Evolutionary conservation across 2,113 vertebrate species (phyloP), one percentile per base, ranked within the genome.

Genomic region (Pogonocichla stellata): DNA sequence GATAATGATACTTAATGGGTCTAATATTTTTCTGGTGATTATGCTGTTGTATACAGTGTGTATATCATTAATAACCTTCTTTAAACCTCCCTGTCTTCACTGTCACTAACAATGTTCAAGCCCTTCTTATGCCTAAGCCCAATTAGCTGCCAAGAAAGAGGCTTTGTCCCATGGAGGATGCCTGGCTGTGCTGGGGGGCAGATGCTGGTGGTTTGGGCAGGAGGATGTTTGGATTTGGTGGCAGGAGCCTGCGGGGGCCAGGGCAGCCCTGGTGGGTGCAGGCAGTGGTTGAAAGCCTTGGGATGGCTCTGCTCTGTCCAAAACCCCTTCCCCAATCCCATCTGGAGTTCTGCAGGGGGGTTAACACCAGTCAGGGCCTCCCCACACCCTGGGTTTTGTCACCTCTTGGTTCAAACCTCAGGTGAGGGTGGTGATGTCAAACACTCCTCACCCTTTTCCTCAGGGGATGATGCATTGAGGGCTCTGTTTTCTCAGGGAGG

Each of bases 1-100:
- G 93, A 95, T 97, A 96, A 97, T 94, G 84, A 88, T 92, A 72
- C 89, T 96, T 97, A 97, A 97, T 95, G 90, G 95, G 24, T 74
- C 92, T 91, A 90, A 95, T 66, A 42, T 80, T 94, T 88, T 25
- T 66, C 42, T 17, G 9, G 45, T 0, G 14, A 93, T 96, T 86
- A 81, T 93, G 93, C 93, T 67, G 92, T 85, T 96, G 72, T 96
- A 91, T 94, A 89, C 81, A 95, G 88, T 4, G 31, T 91, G 78
- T 93, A 48, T 43, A 61, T 92, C 96, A 95, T 96, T 93, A 97
- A 94, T 93, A 95, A 94, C 75, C 75, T 90, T 28, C 83, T 88
- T 73, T 92, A 97, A 90, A 80, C 26, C 51, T 78, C 60, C 57
- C 82, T 60, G 51, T 83, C 93, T 80, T 88, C 85, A 36, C 64